These are phyloP conservation scores for Ammodytes dubius DNA, from an alignment of 2,113 vertebrate species.

Conservation along the genomic window DNA sequence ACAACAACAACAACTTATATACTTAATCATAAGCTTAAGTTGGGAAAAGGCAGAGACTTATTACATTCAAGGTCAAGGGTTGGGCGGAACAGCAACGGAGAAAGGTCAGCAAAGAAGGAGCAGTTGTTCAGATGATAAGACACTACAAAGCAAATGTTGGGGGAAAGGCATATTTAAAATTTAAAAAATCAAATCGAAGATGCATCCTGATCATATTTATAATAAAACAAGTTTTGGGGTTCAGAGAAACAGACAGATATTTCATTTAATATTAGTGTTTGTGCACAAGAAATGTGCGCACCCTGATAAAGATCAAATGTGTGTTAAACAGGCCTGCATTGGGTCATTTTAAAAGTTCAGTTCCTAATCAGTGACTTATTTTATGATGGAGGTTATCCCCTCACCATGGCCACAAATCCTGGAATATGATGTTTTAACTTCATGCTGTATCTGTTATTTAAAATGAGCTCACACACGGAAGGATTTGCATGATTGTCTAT, in stretches of 20 bases:
- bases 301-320: too few species aligned
- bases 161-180: background rate
- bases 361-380: background rate
- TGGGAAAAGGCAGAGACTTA: slow-evolving; percentile 1
- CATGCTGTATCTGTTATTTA: background rate
- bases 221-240: background rate
- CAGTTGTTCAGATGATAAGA: slow-evolving; percentile 1
- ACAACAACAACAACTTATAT: slow-evolving; percentile 1
- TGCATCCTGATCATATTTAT: too few species aligned
- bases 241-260: background rate
- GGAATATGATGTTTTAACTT: background rate
- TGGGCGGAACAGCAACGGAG: slow-evolving; percentile 13
- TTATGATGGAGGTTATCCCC: background rate
- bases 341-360: background rate
- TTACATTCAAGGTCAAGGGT: slow-evolving; percentile 10
- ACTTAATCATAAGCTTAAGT: background rate
- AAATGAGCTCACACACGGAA: slow-evolving; percentile 11
- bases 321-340: too few species aligned
- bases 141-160: slow-evolving; percentile 1
- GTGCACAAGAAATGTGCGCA: background rate
- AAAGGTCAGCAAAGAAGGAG: background rate
- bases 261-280: background rate
- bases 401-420: background rate
- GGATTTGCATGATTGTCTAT: slow-evolving; percentile 43
- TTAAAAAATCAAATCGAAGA: too few species aligned